Conservation (phyloP, 2,797 vertebrate genomes). For the Sternotherus odoratus region DNA sequence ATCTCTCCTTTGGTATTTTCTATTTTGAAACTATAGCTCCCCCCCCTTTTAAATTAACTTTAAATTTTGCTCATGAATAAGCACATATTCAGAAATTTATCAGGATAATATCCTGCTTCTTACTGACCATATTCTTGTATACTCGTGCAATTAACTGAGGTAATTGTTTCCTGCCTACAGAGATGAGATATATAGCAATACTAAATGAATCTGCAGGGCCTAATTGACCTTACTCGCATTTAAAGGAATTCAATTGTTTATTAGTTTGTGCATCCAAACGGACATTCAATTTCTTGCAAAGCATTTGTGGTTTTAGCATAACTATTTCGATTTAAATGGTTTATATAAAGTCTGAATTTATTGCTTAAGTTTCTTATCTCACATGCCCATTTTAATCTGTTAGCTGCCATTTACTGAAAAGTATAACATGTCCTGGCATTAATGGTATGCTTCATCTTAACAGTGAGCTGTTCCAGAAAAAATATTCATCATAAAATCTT, state of each 20-base stretch:
- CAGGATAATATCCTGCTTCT: conserved; percentile 5
- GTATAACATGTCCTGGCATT: background rate
- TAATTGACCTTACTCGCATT: background rate
- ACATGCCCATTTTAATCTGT: background rate
- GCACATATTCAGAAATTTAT: background rate
- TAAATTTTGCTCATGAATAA: conserved; percentile 12
- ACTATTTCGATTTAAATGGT: background rate
- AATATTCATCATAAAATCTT: background rate
- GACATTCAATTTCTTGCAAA: background rate
- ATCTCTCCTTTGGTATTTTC: accelerated
- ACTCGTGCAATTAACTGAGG: conserved; percentile 9
- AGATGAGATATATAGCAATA: conserved; percentile 9
- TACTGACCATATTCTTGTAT: background rate
- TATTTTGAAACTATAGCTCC: background rate
- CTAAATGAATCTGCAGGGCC: background rate
- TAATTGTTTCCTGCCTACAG: conserved; percentile 43
- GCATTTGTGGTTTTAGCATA: background rate
- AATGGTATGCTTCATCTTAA: background rate
- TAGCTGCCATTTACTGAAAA: background rate
- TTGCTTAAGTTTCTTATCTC: background rate
- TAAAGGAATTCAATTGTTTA: background rate
- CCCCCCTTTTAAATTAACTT: background rate
- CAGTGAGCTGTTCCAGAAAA: background rate
- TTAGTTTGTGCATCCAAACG: background rate
- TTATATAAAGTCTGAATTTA: background rate